phyloP scores from a whole-genome alignment of 2,113 vertebrate species.

The Oncorhynchus keta region DNA sequence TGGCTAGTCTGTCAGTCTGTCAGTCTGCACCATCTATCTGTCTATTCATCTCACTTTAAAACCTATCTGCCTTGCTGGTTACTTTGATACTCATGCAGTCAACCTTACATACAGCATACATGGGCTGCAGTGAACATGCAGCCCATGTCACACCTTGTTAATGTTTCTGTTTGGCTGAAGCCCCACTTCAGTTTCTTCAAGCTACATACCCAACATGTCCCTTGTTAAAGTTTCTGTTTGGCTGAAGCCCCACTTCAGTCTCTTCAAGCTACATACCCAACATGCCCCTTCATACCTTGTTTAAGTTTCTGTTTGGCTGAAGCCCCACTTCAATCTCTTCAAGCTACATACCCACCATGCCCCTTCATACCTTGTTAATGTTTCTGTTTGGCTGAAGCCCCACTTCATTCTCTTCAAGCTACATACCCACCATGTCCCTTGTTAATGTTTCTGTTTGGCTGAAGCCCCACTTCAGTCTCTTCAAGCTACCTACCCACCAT shows the following conservation, averaged over 20 bases:
- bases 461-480: conserved; percentile 6
- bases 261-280: not conserved
- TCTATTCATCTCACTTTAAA: not conserved
- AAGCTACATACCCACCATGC: no score
- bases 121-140: not conserved
- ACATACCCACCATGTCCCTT: no score
- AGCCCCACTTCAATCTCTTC: conserved; percentile 6
- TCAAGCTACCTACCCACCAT: no score
- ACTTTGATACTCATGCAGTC: not conserved
- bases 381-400: conserved; percentile 20
- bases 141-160: conserved; percentile 31
- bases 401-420: conserved; percentile 3
- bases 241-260: not conserved
- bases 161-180: conserved; percentile 22
- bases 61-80: not conserved
- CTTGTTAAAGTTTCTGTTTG: conserved; percentile 16
- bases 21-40: no score
- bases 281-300: no score
- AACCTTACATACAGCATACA: conserved; percentile 14
- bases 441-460: conserved; percentile 18
- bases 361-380: no score
- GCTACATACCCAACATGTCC: no score
- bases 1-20: no score
- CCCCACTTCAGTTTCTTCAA: conserved; percentile 7
- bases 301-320: conserved; percentile 26